Evolutionary conservation across 1,140 invertebrate species (phyloP).

Genomic region (Drosophila parabipectinata): DNA sequence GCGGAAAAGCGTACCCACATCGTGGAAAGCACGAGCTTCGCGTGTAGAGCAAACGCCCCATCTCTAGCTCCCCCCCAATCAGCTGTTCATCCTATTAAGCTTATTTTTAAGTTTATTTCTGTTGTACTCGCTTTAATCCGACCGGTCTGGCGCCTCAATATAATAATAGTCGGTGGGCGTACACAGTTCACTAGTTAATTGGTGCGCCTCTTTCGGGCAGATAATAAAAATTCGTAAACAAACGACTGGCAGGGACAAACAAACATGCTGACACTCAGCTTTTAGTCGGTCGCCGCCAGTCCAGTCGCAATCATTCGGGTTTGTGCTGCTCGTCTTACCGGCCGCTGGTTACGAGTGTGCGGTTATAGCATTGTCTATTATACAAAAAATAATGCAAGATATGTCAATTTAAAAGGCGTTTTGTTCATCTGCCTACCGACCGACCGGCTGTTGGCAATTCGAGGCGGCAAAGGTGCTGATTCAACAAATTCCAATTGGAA

Average conservation of each 20-base stretch:
- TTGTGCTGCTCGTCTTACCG: background rate
- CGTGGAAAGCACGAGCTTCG: too few species aligned
- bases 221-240: constrained; percentile 46
- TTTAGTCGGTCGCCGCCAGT: background rate
- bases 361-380: background rate
- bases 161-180: constrained; percentile 37
- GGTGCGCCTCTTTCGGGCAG: constrained; percentile 23
- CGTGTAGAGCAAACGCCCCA: background rate
- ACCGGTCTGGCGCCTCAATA: constrained; percentile 8
- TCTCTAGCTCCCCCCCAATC: constrained; percentile 7
- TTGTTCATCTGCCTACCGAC: background rate
- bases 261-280: constrained; percentile 36
- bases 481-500: constrained; percentile 25
- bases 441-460: constrained; percentile 5
- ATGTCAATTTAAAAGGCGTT: constrained; percentile 10
- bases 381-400: constrained; percentile 9
- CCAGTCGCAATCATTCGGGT: background rate
- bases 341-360: background rate
- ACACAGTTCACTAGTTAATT: constrained; percentile 33
- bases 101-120: constrained; percentile 44
- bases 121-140: constrained; percentile 22
- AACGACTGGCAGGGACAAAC: constrained; percentile 25
- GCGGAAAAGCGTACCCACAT: background rate
- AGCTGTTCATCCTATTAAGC: constrained; percentile 33
- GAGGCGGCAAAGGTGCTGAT: constrained; percentile 10